Percentiles rank a stretch among this genome's conserved stretches.
Evolutionary conservation across 1,140 invertebrate species (phyloP).

Genomic region (Triops cancriformis): DNA sequence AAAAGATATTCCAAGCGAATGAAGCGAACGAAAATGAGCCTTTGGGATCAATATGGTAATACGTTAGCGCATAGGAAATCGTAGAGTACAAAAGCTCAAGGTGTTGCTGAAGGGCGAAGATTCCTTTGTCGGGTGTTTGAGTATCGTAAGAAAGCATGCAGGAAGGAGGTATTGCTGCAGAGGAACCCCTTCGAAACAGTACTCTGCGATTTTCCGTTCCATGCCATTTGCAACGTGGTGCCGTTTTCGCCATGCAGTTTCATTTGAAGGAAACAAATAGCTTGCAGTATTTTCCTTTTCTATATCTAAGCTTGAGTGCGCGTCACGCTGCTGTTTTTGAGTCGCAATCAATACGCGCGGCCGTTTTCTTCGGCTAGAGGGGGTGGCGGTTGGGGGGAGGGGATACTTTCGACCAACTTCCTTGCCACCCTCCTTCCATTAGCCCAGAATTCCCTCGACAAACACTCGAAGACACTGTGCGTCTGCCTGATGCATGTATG

Average conservation of each 20-base stretch:
- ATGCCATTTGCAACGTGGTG: background rate
- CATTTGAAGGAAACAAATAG: background rate
- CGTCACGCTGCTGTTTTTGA: constrained; percentile 9
- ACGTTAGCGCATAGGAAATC: no score
- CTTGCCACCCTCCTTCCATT: background rate
- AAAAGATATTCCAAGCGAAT: no score
- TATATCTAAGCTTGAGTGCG: constrained; percentile 13
- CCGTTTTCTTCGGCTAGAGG: background rate
- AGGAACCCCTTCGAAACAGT: background rate
- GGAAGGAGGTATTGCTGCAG: background rate
- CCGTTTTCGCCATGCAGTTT: background rate
- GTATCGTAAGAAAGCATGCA: no score
- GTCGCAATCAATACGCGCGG: constrained; percentile 8
- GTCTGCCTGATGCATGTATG: background rate
- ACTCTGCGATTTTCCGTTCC: background rate
- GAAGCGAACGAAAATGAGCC: no score
- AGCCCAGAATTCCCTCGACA: background rate
- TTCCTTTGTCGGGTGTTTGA: no score
- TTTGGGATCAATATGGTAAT: no score
- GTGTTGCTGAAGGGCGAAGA: no score
- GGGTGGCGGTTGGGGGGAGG: background rate
- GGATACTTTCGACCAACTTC: background rate
- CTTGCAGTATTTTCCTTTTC: constrained; percentile 7
- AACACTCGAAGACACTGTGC: background rate
- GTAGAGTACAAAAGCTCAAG: no score